A percentile compares a stretch with the other conserved stretches of the same genome.
Conservation (phyloP, 2,888 invertebrate species). For the Dione vanillae region DNA sequence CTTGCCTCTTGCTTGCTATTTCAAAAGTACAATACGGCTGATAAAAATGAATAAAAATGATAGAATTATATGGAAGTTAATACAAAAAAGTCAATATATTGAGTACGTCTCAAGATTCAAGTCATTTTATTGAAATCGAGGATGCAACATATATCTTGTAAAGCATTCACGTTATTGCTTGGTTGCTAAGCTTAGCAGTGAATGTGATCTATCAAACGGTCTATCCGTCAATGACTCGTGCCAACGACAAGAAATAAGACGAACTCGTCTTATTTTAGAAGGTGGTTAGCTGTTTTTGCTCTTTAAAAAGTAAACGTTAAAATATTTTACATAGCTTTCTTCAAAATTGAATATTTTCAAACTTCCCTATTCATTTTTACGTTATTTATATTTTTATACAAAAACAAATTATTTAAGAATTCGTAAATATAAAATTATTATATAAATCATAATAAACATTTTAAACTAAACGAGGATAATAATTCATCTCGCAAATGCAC, state of each 20-base stretch:
- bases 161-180: conserved; percentile 30
- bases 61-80: background rate
- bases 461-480: background rate
- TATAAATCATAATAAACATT: too few species aligned
- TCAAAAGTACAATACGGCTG: background rate
- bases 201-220: conserved; percentile 42
- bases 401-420: background rate
- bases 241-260: conserved; percentile 36
- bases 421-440: background rate
- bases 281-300: conserved; percentile 20
- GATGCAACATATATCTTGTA: conserved; percentile 29
- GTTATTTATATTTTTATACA: background rate
- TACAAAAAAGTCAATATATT: background rate
- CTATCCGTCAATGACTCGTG: conserved; percentile 42
- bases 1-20: background rate
- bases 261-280: conserved; percentile 37
- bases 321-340: conserved; percentile 3
- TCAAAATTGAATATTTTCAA: conserved; percentile 1
- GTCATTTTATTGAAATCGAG: conserved; percentile 14
- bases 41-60: too few species aligned
- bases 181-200: conserved; percentile 23
- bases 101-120: background rate
- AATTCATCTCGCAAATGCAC: conserved; percentile 49
- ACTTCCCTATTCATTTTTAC: background rate
- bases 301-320: conserved; percentile 4